Evolutionary conservation across 1,140 invertebrate species (phyloP).

Genomic region (Contarinia nasturtii): DNA sequence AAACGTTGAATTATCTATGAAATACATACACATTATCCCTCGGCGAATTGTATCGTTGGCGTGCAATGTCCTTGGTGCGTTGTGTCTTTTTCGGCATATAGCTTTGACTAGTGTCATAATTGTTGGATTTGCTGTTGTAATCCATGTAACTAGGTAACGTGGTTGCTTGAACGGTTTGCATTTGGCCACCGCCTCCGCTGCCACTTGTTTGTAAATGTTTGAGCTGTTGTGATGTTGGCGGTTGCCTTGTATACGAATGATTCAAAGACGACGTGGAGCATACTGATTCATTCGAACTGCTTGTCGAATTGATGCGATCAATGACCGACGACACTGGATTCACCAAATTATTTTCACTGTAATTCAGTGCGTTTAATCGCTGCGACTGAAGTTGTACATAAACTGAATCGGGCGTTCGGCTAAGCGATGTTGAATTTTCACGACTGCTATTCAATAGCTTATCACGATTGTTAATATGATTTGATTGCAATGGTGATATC

Average conservation of each 20-base stretch:
- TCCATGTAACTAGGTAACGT: neutral
- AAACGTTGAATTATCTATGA: neutral
- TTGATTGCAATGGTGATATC: neutral
- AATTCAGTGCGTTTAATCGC: neutral
- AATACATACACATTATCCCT: constrained; percentile 2
- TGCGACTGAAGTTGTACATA: neutral
- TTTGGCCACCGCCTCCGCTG: neutral
- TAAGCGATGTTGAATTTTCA: neutral
- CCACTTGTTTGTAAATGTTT: neutral
- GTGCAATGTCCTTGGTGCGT: constrained; percentile 18
- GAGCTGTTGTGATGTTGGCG: constrained; percentile 1
- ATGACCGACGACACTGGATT: constrained; percentile 3
- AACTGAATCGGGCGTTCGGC: neutral
- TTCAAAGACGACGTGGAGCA: constrained; percentile 31
- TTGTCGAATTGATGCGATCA: constrained; percentile 27
- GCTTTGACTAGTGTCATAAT: constrained; percentile 3
- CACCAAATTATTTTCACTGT: constrained; percentile 1
- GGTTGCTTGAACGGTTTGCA: neutral
- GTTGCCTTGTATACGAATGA: neutral
- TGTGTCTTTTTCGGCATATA: constrained; percentile 22
- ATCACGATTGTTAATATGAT: neutral
- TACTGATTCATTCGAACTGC: constrained; percentile 55
- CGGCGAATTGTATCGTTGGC: neutral
- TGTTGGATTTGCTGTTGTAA: neutral
- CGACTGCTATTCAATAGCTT: neutral